Evolutionary conservation across 2,797 vertebrate genomes (phyloP), one percentile per base, ranked within the genome.

Genomic region (Poliocrania exsul): DNA sequence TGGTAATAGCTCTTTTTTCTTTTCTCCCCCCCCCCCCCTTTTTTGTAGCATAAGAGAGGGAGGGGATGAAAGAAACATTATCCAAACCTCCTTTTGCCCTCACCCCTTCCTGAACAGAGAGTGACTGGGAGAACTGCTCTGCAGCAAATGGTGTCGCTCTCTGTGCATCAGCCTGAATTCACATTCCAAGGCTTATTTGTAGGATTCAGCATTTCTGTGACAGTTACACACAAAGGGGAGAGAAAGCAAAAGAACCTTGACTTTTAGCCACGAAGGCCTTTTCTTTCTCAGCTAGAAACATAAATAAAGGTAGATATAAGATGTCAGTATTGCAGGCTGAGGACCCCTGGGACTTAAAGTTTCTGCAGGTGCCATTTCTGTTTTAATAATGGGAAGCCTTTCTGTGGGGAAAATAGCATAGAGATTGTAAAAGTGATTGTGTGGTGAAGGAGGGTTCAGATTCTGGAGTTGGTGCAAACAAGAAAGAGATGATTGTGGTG

Each of bases 201-300:
- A 56, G 58, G 81, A 49, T 71, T 95, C 87, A 86, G 82, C 75
- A 51, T 74, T 94, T 93, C 89, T 80, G 14, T 78, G 81, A 62
- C 46, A 80, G 72, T 65, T 65, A 67, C 31, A 28, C 19, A 37
- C 46, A 83, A 86, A 91, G 58, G 75, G 42, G 60, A 82, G 67
- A 93, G 42, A 65, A 74, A 33, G 37, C 40, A 84, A 71, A 86
- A 77, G 47, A 81, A 71, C 2, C 20, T 26, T 47, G 40, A n/a
- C 15, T 9, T 87, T 78, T 78, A 77, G 11, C 40, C 49, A 23
- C 10, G 62, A 81, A 31, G 16, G 49, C 44, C 31, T 25, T 72
- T 51, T 54, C 35, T 73, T 71, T 44, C 38, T 9, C 60, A 67
- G 21, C 33, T 82, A 57, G 72, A 81, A 77, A 81, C 66, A 53